Evolutionary conservation across 2,113 vertebrate species (phyloP), one percentile per base, ranked within the genome.

Genomic region (Pelmatolapia mariae): DNA sequence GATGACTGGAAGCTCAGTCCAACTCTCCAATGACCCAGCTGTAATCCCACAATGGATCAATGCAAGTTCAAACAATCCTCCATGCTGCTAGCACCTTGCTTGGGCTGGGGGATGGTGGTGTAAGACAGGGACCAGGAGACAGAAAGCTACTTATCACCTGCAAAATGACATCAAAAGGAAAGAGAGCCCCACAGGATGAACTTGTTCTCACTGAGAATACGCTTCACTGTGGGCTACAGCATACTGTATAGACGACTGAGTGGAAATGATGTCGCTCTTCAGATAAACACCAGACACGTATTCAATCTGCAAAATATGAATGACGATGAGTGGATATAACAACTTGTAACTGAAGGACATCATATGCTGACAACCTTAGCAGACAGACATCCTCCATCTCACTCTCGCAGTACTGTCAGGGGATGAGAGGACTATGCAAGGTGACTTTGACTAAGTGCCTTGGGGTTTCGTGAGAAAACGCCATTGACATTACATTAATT

Each of bases 361-460:
- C 76, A 90, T 91, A 89, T 86, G 85, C 92, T 92, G 89, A 93
- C 89, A 94, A 92, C 86, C 85, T 83, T 87, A 87, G 66, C 92
- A 94, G 92, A 91, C 93, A 96, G 94, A 92, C 94, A 93, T 94
- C 91, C 93, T 95, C 93, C 93, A 92, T 96, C 92, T 95, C 92
- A 92, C 94, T 95, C 93, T 93, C 89, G 53, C 89, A 82, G 87
- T 84, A 92, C 93, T 91, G 95, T 96, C 96, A 92, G 85, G 93
- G 92, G 95, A 95, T 89, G 89, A 85, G 94, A 95, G 94, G 92
- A 95, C 94, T 91, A 92, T 78, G 84, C 96, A 96, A 96, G 96
- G 95, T 97, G 96, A 96, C 96, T 96, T 97, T 96, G 94, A 96
- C 90, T 93, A 91, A 95, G 91, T 94, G 96, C 96, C 96, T 95